A percentile compares a stretch with the other conserved stretches of the same genome.
Evolutionary conservation across 2,888 invertebrate genomes (phyloP).

Genomic region (Campoplex nolae): DNA sequence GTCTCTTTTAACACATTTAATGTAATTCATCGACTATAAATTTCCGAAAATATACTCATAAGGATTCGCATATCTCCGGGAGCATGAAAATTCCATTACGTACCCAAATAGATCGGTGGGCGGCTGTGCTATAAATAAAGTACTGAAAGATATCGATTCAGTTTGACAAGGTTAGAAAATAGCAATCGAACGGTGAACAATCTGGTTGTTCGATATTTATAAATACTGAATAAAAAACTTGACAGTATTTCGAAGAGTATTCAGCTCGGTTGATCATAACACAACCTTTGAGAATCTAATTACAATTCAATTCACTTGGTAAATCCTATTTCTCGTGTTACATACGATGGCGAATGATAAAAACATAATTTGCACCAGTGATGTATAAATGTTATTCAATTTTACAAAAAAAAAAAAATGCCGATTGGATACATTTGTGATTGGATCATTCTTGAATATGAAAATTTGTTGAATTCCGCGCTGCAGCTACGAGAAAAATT

Average conservation of each 20-base stretch:
- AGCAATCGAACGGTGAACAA: not conserved
- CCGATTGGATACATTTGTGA: not conserved
- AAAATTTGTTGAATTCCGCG: not conserved
- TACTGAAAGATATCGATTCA: not conserved
- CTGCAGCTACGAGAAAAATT: not conserved
- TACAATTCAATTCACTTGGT: no score
- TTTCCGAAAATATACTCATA: not conserved
- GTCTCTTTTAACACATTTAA: not conserved
- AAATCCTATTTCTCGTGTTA: no score
- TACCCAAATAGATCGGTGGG: not conserved
- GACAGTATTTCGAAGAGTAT: not conserved
- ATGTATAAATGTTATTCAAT: no score
- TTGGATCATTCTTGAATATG: not conserved
- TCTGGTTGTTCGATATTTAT: not conserved
- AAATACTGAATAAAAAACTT: not conserved
- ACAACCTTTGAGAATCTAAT: not conserved
- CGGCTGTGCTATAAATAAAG: not conserved
- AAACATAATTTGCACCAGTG: no score
- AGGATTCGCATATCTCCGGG: not conserved
- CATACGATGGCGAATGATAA: no score
- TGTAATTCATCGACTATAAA: not conserved
- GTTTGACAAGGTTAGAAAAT: not conserved
- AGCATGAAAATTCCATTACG: constrained; percentile 2
- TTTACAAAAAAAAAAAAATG: no score
- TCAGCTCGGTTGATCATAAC: not conserved